Percentiles rank a stretch among this genome's conserved stretches.
Evolutionary conservation across 2,888 invertebrate genomes (phyloP).

Genomic region (Agrotis segetum): DNA sequence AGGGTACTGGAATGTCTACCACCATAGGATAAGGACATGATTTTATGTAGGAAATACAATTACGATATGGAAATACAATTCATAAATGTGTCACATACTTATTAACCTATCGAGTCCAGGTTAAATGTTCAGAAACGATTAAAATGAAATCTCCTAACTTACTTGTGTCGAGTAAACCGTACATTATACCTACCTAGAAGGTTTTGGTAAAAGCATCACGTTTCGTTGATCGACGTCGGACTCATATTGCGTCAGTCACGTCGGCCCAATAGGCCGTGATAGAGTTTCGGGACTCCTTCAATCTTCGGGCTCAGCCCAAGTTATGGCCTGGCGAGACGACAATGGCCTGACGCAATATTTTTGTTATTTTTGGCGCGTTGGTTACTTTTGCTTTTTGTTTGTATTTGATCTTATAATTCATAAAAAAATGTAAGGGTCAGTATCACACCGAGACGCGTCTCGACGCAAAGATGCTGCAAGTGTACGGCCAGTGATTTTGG

Average conservation of each 20-base stretch:
- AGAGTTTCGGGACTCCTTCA: slow-evolving; percentile 56
- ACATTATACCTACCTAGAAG: slow-evolving; percentile 9
- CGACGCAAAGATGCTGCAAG: too few species aligned
- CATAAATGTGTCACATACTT: too few species aligned
- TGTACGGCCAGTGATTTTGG: too few species aligned
- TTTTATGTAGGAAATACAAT: too few species aligned
- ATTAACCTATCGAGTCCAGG: not conserved
- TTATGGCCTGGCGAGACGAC: slow-evolving; percentile 41
- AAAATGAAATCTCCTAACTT: not conserved
- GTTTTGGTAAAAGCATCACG: slow-evolving; percentile 63
- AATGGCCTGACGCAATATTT: slow-evolving; percentile 37
- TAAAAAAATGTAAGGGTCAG: too few species aligned
- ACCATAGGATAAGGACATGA: too few species aligned
- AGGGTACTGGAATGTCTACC: too few species aligned
- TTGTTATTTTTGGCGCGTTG: slow-evolving; percentile 18
- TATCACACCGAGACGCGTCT: too few species aligned
- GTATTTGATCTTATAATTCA: too few species aligned
- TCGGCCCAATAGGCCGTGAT: slow-evolving; percentile 59
- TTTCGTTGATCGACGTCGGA: slow-evolving; percentile 54
- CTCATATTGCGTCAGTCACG: slow-evolving; percentile 58
- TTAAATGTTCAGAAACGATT: not conserved
- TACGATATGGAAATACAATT: too few species aligned
- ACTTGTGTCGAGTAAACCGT: slow-evolving; percentile 20
- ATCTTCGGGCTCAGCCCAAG: slow-evolving; percentile 44
- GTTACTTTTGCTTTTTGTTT: slow-evolving; percentile 1